A percentile compares a stretch with the other conserved stretches of the same genome.
phyloP scores from a whole-genome alignment of 2,113 vertebrate genomes.

The Mesembrinibis cayennensis region DNA sequence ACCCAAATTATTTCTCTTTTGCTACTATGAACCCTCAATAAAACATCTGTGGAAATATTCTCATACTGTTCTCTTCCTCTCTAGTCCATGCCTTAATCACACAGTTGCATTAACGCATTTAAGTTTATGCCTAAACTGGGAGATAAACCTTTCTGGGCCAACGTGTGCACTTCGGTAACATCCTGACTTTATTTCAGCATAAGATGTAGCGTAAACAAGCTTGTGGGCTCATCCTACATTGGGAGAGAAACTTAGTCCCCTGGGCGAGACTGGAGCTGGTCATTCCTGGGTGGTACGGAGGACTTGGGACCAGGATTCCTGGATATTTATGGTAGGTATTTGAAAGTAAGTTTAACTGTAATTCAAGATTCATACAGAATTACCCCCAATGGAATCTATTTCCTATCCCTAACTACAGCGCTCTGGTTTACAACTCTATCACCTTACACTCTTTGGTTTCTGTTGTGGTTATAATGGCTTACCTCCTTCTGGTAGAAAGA shows the following conservation, averaged over 20 bases:
- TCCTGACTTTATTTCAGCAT: background rate
- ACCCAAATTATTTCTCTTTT: background rate
- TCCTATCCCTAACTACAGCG: background rate
- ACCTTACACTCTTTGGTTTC: background rate
- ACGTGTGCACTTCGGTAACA: background rate
- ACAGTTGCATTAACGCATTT: background rate
- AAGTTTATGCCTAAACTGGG: background rate
- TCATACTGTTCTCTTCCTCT: background rate
- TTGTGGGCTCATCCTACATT: accelerated
- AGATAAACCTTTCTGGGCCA: background rate
- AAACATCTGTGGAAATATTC: background rate
- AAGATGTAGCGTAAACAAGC: background rate
- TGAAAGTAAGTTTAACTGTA: background rate
- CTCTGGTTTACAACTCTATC: background rate
- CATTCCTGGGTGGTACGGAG: background rate
- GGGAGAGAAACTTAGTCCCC: background rate
- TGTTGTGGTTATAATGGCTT: background rate
- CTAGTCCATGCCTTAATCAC: background rate
- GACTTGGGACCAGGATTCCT: accelerated
- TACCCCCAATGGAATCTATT: background rate
- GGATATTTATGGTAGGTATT: background rate
- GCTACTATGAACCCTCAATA: background rate
- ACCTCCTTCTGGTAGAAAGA: background rate
- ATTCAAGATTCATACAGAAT: background rate
- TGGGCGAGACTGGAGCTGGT: background rate